Percentiles rank a stretch among this genome's conserved stretches.
Evolutionary conservation across 2,113 vertebrate species (phyloP).

Genomic region (Donacobius atricapilla): DNA sequence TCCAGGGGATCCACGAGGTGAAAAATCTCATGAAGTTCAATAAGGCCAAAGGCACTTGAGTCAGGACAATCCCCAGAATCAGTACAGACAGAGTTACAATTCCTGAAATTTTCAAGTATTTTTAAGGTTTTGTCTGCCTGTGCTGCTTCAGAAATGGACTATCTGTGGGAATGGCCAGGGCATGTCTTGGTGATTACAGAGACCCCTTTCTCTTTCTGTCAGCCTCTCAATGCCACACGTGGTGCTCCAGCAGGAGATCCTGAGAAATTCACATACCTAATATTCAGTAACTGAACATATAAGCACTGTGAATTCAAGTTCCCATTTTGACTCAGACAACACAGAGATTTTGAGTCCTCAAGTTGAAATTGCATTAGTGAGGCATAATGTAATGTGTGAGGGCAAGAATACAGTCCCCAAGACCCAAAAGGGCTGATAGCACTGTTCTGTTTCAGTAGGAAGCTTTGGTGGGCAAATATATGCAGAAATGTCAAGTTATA

Average conservation of each 20-base stretch:
- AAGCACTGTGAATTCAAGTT: background rate
- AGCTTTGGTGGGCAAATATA: background rate
- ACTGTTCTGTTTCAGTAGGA: background rate
- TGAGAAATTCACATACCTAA: background rate
- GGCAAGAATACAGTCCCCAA: background rate
- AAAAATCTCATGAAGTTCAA: background rate
- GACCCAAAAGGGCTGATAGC: background rate
- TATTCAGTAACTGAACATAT: background rate
- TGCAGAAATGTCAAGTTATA: background rate
- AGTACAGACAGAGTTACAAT: background rate
- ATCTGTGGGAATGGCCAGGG: background rate
- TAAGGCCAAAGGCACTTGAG: background rate
- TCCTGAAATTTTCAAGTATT: background rate
- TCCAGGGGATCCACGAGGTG: background rate
- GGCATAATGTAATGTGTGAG: background rate
- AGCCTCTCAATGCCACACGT: fast-evolving
- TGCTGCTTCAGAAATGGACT: background rate
- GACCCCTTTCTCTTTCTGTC: background rate
- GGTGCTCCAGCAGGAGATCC: background rate
- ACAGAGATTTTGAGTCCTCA: background rate
- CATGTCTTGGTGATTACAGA: background rate
- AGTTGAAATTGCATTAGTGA: background rate
- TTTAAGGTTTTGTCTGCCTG: background rate
- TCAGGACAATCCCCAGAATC: background rate
- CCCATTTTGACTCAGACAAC: background rate